Evolutionary conservation across 1,140 invertebrate genomes (phyloP), one percentile per base, ranked within the genome.

Genomic region (Cotesia chilonis): DNA sequence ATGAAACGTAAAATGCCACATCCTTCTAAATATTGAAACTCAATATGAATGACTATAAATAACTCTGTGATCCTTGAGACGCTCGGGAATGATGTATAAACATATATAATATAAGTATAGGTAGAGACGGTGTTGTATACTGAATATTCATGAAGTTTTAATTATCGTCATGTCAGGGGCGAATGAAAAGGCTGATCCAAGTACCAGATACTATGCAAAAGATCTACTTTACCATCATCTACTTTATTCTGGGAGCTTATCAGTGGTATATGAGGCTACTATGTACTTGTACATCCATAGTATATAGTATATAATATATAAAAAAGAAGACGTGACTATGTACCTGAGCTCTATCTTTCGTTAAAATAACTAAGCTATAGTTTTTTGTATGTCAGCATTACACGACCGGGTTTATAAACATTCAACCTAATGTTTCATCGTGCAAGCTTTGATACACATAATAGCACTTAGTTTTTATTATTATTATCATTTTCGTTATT

Each of bases 381-480:
- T 54, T 68, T 68, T 68, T 35, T 65, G 63, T 66, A 66, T 66
- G 38, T 47, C 17, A 28, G 64, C 64, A 68, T 51, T 28, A 37
- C 36, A 36, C 3, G 60, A 63, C 28, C 35, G 35, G 7, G 60
- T 68, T 52, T 54, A 68, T 68, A 68, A 51, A 68, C 47, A 20
- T 47, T 41, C 38, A 41, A 68, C 66, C 51, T 54, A 51, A 68
- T 68, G 66, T 12, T 55, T 20, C 66, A 68, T 68, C 41, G 41
- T 36, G 14, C 28, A 0, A 68, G 66, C 66, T 68, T 68, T 68
- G 66, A 55, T 68, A 68, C 66, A 54, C 66, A 68, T 68, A 68
- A 68, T 68, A 17, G 66, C 66, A 66, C 64, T 35, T n/a, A 51
- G 66, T 41, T 35, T 68, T 68, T 68, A 51, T 55, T 47, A 47